Base-by-base conservation (phyloP, 2,888 invertebrate genomes). In the Xanthorhoe designata region DNA sequence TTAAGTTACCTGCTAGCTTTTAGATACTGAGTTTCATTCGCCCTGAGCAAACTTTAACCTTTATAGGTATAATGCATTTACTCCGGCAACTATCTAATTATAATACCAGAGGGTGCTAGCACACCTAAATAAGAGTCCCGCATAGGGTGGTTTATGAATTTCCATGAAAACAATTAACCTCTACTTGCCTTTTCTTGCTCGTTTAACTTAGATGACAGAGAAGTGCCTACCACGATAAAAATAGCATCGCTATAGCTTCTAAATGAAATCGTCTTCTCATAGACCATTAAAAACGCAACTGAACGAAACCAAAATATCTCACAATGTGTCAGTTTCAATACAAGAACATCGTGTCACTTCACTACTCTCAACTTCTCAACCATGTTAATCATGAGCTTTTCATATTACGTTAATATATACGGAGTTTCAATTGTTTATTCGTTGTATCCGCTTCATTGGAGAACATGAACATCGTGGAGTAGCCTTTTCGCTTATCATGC, bases 51-150 rank as follows among this genome's bases (percentile, higher is more conserved):
- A 52, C 54, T 65, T 57, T 60, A 45, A 55, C 61, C 61, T 61
- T 57, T 57, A 57, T n/a, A n/a, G n/a, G n/a, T n/a, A n/a, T 57
- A 61, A 65, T 56, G 54, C 58, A 49, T 45, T 54, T 55, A 58
- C 32, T 58, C 19, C 57, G 18, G 24, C 58, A 62, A 59, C 66
- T 62, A 62, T 66, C 62, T 66, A 66, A 62, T 66, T 66, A 58
- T 62, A 59, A 61, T 62, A 50, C 53, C 58, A 62, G 58, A 58
- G 58, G 52, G 49, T 53, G 10, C 61, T 59, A 59, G 58, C 42
- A 62, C 42, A 62, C 42, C 61, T 61, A 47, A 66, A 61, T 47
- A 50, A 50, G 17, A 61, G 35, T 55, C 45, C 58, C 58, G 59
- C 58, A 62, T 62, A 42, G 51, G 59, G 54, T 42, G 51, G 54